Evolutionary conservation across 2,888 invertebrate species (phyloP).

Genomic region (Athrips mouffetella): DNA sequence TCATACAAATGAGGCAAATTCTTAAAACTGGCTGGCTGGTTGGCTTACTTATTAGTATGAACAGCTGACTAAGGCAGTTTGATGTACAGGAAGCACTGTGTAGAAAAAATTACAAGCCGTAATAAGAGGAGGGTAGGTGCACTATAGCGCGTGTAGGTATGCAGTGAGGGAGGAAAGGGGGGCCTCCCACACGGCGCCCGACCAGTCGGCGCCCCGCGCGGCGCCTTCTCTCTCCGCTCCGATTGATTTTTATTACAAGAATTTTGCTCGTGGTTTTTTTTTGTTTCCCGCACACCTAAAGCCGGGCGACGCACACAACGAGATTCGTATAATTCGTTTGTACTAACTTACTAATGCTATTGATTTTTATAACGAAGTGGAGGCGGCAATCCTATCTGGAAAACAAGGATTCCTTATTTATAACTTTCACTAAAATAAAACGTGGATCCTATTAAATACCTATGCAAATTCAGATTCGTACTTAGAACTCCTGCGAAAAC

Average conservation of each 20-base stretch:
- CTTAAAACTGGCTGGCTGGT: background rate
- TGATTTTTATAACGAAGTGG: conserved; percentile 75
- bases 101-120: conserved; percentile 25
- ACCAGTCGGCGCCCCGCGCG: conserved; percentile 70
- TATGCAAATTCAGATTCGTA: too few species aligned
- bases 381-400: conserved; percentile 10
- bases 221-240: conserved; percentile 76
- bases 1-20: too few species aligned
- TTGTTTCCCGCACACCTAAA: conserved; percentile 68
- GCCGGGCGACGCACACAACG: conserved; percentile 67
- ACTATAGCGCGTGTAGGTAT: conserved; percentile 56
- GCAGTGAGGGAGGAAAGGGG: conserved; percentile 42
- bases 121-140: conserved; percentile 45
- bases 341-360: conserved; percentile 76
- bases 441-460: too few species aligned
- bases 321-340: conserved; percentile 75
- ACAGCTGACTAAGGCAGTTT: conserved; percentile 8
- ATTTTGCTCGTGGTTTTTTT: conserved; percentile 74
- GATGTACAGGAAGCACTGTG: conserved; percentile 26
- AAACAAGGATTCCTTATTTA: conserved; percentile 34
- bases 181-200: conserved; percentile 49
- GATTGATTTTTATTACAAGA: conserved; percentile 80
- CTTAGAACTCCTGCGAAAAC: too few species aligned
- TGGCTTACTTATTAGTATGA: background rate
- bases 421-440: too few species aligned